Evolutionary conservation across 2,797 vertebrate species (phyloP).

Genomic region (Enteromius unitaeniatus): DNA sequence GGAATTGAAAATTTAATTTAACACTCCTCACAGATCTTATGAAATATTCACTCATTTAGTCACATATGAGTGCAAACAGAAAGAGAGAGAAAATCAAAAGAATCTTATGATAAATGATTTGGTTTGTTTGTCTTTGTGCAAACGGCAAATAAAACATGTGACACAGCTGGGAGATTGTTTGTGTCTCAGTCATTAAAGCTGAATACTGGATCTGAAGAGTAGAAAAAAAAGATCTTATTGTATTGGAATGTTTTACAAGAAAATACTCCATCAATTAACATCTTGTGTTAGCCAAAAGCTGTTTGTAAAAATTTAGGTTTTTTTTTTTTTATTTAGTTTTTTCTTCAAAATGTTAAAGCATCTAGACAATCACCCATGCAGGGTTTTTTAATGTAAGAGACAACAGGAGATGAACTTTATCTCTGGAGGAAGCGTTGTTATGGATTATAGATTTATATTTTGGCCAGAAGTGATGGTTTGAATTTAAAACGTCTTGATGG

Average conservation of each 20-base stretch:
- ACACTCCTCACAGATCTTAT: constrained; percentile 7
- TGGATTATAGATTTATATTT: too few relatives aligned
- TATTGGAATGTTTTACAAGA: too few relatives aligned
- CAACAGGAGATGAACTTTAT: too few relatives aligned
- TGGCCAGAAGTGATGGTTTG: too few relatives aligned
- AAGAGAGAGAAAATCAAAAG: not conserved
- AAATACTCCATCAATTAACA: too few relatives aligned
- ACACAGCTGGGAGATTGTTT: not conserved
- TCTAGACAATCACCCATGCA: too few relatives aligned
- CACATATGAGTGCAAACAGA: not conserved
- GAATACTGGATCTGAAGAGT: not conserved
- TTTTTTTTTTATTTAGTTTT: not conserved
- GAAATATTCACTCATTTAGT: not conserved
- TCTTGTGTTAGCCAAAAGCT: too few relatives aligned
- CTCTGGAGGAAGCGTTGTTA: too few relatives aligned
- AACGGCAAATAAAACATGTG: not conserved
- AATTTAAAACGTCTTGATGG: not conserved
- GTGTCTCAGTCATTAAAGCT: not conserved
- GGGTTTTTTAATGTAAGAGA: too few relatives aligned
- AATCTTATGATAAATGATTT: not conserved
- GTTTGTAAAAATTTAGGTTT: not conserved
- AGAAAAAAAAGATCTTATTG: too few relatives aligned
- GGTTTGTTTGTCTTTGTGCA: constrained; percentile 1
- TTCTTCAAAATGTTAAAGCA: too few relatives aligned
- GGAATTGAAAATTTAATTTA: not conserved